phyloP scores from a whole-genome alignment of 2,113 vertebrate species.

The Hippocampus abdominalis region DNA sequence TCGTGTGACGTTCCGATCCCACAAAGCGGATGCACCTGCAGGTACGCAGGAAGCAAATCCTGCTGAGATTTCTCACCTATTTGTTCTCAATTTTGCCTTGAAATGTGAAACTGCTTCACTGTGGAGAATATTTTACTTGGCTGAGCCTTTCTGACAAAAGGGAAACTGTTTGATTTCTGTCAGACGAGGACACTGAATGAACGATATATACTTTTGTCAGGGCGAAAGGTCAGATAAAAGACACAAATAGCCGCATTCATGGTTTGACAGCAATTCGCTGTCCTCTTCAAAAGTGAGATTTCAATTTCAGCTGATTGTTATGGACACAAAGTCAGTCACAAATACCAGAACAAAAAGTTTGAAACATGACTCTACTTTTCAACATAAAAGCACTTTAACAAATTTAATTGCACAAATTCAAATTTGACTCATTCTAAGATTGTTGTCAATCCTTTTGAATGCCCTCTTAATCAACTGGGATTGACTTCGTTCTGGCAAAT shows the following conservation, averaged over 20 bases:
- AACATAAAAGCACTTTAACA: too few relatives aligned
- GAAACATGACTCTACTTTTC: too few relatives aligned
- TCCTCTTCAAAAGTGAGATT: too few relatives aligned
- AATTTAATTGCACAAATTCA: too few relatives aligned
- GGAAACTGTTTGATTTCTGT: neutral
- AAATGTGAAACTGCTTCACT: conserved; percentile 29
- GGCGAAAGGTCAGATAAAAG: neutral
- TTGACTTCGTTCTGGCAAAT: conserved; percentile 9
- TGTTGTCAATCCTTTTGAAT: conserved; percentile 6
- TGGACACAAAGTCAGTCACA: too few relatives aligned
- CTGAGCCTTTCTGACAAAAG: neutral
- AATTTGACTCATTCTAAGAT: too few relatives aligned
- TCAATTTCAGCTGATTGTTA: too few relatives aligned
- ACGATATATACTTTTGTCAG: neutral
- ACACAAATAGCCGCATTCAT: neutral
- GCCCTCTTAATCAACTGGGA: conserved; percentile 13
- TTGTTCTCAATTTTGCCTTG: conserved; percentile 35
- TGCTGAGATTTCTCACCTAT: conserved; percentile 37
- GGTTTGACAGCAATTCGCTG: neutral
- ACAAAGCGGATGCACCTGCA: conserved; percentile 57
- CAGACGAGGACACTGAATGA: neutral
- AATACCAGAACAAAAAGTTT: too few relatives aligned
- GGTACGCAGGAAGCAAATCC: conserved; percentile 54
- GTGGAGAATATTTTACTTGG: conserved; percentile 7
- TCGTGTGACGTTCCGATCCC: conserved; percentile 48